Conservation (phyloP, 2,888 invertebrate species). For the Meteorus cinctellus region DNA sequence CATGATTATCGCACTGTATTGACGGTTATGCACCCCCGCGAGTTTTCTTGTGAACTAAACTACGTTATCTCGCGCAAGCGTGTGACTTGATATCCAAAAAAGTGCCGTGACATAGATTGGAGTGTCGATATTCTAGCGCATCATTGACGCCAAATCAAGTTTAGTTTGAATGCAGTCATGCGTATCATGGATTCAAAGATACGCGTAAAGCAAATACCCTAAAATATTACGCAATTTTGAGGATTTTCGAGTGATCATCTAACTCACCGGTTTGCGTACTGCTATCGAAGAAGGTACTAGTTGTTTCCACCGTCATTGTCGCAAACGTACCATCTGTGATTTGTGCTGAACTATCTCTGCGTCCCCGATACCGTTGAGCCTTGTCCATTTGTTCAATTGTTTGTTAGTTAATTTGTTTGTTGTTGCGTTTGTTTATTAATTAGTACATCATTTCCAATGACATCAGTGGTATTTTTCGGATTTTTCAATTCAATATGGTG, state of each 20-base stretch:
- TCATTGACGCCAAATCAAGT: too few relatives aligned
- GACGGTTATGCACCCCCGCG: constrained; percentile 67
- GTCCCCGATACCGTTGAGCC: constrained; percentile 77
- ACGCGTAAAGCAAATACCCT: too few relatives aligned
- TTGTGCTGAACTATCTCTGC: constrained; percentile 90
- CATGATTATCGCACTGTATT: constrained; percentile 56
- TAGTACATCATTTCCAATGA: not conserved
- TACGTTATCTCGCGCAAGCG: constrained; percentile 52
- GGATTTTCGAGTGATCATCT: not conserved
- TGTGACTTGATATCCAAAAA: constrained; percentile 4
- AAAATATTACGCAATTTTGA: too few relatives aligned
- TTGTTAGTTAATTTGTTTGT: too few relatives aligned
- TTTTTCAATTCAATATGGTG: too few relatives aligned
- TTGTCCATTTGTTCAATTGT: constrained; percentile 40
- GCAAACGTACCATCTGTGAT: constrained; percentile 93
- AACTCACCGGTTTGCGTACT: constrained; percentile 92
- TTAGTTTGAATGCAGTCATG: not conserved
- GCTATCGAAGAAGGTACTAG: constrained; percentile 93
- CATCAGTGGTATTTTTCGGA: too few relatives aligned
- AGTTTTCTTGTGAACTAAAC: constrained; percentile 54
- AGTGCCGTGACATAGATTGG: not conserved
- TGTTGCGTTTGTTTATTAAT: too few relatives aligned
- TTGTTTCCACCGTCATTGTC: constrained; percentile 94
- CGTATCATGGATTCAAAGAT: too few relatives aligned
- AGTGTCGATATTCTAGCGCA: too few relatives aligned